Percentiles rank a stretch among this genome's conserved stretches.
Conservation (phyloP, 2,797 vertebrate species). For the Antennarius maculatus region DNA sequence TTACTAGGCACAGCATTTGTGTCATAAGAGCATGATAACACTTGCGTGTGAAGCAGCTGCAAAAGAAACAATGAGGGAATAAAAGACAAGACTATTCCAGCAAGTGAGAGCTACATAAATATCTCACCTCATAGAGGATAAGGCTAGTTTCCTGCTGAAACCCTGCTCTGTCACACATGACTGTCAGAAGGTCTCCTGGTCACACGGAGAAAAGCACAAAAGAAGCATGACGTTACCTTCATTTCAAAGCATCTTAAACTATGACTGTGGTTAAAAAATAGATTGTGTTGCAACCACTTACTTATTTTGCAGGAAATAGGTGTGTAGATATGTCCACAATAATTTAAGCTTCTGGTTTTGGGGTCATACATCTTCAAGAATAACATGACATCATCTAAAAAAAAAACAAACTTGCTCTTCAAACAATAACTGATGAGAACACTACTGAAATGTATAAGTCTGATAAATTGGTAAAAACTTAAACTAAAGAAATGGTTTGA, state of each 20-base stretch:
- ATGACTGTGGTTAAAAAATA: not conserved
- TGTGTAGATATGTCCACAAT: constrained; percentile 99
- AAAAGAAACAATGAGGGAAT: constrained; percentile 23
- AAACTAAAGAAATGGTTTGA: no score
- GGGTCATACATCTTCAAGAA: constrained; percentile 99
- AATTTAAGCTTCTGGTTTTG: constrained; percentile 99
- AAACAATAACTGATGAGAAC: not conserved
- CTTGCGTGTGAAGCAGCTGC: constrained; percentile 13
- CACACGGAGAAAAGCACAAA: constrained; percentile 15
- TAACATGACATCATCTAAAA: constrained; percentile 97
- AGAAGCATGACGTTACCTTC: constrained; percentile 15
- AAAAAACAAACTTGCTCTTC: not conserved
- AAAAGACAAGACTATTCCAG: constrained; percentile 26
- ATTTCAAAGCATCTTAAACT: not conserved
- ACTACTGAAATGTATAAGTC: not conserved
- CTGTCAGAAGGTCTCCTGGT: constrained; percentile 96
- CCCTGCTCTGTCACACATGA: constrained; percentile 99
- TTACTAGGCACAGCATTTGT: not conserved
- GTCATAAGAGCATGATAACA: not conserved
- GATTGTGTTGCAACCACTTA: constrained; percentile 75
- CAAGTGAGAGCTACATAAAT: constrained; percentile 37
- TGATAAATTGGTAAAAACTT: not conserved
- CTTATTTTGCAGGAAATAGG: constrained; percentile 99
- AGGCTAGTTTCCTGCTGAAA: constrained; percentile 99
- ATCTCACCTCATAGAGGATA: constrained; percentile 99